phyloP scores from a whole-genome alignment of 2,797 vertebrate species.

The Sebastes glaucus region DNA sequence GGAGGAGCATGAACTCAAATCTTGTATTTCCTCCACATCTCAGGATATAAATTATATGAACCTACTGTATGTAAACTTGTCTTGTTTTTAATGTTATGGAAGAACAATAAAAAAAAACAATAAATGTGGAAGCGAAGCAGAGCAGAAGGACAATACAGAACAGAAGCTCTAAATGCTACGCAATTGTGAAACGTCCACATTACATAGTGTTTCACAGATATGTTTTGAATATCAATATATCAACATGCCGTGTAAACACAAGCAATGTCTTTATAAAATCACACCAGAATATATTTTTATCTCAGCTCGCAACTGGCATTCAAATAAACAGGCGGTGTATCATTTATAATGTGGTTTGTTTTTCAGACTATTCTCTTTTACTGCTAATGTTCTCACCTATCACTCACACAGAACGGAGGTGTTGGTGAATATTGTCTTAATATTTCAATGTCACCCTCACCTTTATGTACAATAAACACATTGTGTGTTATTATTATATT shows the following conservation, averaged over 20 bases:
- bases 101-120: conserved; percentile 15
- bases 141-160: background rate
- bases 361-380: conserved; percentile 26
- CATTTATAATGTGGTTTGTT: conserved; percentile 41
- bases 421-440: background rate
- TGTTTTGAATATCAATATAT: conserved; percentile 51
- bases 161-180: conserved; percentile 1
- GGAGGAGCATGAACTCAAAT: conserved; percentile 29
- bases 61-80: background rate
- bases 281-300: conserved; percentile 33
- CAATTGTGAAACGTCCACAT: conserved; percentile 37
- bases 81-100: conserved; percentile 14
- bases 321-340: conserved; percentile 28
- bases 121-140: conserved; percentile 5
- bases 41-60: conserved; percentile 21
- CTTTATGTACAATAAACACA: background rate
- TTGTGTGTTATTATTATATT: background rate
- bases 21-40: conserved; percentile 13
- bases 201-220: conserved; percentile 43
- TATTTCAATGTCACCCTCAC: background rate
- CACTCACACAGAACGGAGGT: background rate
- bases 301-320: conserved; percentile 6
- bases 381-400: conserved; percentile 32
- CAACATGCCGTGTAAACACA: conserved; percentile 28
- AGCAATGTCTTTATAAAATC: conserved; percentile 29